Base-by-base conservation (phyloP, 2,888 invertebrate species). In the Drosophila koepferae region DNA sequence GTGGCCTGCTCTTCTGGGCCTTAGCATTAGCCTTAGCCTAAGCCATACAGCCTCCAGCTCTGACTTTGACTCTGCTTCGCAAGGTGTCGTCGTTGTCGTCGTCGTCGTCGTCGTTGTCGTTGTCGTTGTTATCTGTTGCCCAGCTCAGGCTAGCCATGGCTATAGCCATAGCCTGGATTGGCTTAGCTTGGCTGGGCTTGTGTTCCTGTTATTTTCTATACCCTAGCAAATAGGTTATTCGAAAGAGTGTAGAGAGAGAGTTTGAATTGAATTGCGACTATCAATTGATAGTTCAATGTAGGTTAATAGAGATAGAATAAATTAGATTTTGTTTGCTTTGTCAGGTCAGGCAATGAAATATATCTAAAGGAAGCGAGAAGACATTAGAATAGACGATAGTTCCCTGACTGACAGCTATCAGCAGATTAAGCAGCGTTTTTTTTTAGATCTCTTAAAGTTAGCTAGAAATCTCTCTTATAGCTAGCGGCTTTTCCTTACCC, bases 71-170 rank as follows among this genome's bases (percentile, higher is more conserved):
- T 72, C 60, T 66, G 68, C 69, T 68, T 72, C 65, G 86, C 86
- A 86, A 86, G 86, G 86, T 86, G 86, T 87, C 81, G 77, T 84
- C 72, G 72, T 65, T 62, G 77, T 77, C 74, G 72, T 70, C 44
- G 66, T 38, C 55, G 48, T 68, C 61, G 73, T 73, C 61, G 74
- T 74, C 23, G 23, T 23, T 2, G 20, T 20, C 20, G 20, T 20
- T 2, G 20, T 20, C 20, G 74, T 73, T 59, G 74, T 74, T 74
- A 74, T 74, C 68, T 74, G 38, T 34, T 65, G 78, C 59, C 63
- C 67, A 69, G 56, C 62, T 55, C 48, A 16, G 36, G 56, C 61
- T 61, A 60, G 60, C 60, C 60, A 38, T 60, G 31, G 74, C 70
- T 63, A 69, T 56, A 62, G 61, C 76, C 61, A 20, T 73, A 54